phyloP scores from a whole-genome alignment of 2,113 vertebrate species.

The Pimephales promelas region DNA sequence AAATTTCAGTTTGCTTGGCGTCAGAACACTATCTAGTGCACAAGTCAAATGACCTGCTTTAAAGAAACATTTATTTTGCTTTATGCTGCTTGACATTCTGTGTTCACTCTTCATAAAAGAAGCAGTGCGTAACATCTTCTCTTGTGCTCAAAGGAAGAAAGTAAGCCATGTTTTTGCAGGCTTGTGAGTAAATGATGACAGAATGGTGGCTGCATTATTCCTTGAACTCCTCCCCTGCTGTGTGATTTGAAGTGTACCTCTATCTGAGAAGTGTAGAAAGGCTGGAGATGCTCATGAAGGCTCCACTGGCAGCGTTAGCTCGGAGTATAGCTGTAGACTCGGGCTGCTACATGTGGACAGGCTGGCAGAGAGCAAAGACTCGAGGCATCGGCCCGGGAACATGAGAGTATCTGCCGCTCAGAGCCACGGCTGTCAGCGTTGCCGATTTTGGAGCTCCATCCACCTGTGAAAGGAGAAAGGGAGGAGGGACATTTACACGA shows the following conservation, averaged over 20 bases:
- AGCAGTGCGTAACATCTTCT: not conserved
- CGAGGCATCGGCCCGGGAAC: not conserved
- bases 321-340: not conserved
- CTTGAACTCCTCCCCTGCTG: not conserved
- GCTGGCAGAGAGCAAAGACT: not conserved
- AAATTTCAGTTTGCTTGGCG: too few species aligned
- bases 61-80: not conserved
- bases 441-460: conserved; percentile 30
- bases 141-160: not conserved
- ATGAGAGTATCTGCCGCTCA: conserved; percentile 16
- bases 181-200: not conserved
- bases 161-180: not conserved
- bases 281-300: conserved; percentile 43
- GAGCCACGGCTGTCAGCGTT: conserved; percentile 10
- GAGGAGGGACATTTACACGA: conserved; percentile 12
- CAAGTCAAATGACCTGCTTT: too few species aligned
- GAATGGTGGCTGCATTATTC: not conserved
- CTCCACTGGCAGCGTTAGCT: not conserved
- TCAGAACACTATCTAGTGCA: too few species aligned
- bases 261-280: conserved; percentile 25
- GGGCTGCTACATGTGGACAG: conserved; percentile 40
- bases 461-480: conserved; percentile 41
- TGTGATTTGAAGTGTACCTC: conserved; percentile 28
- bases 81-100: not conserved
- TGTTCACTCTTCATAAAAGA: not conserved